Evolutionary conservation across 1,140 invertebrate genomes (phyloP).

Genomic region (Drosophila equinoxialis): DNA sequence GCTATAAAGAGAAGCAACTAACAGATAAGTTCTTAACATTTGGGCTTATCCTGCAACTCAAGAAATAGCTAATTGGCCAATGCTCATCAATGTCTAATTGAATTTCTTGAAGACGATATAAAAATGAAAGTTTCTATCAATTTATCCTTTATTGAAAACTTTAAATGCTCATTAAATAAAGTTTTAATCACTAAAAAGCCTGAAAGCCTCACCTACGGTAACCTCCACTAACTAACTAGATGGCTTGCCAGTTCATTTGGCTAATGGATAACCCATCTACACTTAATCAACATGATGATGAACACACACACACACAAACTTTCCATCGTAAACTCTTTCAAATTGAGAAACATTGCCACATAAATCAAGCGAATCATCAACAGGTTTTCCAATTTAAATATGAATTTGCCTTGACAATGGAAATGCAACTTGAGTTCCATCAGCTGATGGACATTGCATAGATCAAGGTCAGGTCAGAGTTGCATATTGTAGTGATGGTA

Average conservation of each 20-base stretch:
- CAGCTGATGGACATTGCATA: slow-evolving; percentile 8
- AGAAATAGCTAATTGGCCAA: too few relatives aligned
- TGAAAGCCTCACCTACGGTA: too few relatives aligned
- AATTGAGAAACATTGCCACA: slow-evolving; percentile 41
- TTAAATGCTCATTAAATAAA: too few relatives aligned
- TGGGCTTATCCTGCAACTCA: too few relatives aligned
- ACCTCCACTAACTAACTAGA: background rate
- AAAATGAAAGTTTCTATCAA: too few relatives aligned
- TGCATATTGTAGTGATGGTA: background rate
- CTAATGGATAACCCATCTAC: slow-evolving; percentile 43
- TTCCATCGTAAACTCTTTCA: slow-evolving; percentile 55
- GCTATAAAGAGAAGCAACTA: too few relatives aligned
- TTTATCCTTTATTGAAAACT: too few relatives aligned
- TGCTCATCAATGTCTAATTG: too few relatives aligned
- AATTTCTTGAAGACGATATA: too few relatives aligned
- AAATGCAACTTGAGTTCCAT: slow-evolving; percentile 15
- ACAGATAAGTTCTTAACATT: too few relatives aligned
- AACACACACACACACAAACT: slow-evolving; percentile 22
- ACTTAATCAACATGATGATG: too few relatives aligned
- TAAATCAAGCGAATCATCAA: slow-evolving; percentile 38
- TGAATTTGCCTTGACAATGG: slow-evolving; percentile 20
- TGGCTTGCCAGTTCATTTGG: slow-evolving; percentile 36
- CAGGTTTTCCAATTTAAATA: slow-evolving; percentile 47
- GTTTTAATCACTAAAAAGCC: too few relatives aligned
- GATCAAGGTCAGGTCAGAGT: slow-evolving; percentile 7